A percentile compares a stretch with the other conserved stretches of the same genome.
Conservation (phyloP, 2,888 invertebrate species). For the Pristionchus exspectatus region DNA sequence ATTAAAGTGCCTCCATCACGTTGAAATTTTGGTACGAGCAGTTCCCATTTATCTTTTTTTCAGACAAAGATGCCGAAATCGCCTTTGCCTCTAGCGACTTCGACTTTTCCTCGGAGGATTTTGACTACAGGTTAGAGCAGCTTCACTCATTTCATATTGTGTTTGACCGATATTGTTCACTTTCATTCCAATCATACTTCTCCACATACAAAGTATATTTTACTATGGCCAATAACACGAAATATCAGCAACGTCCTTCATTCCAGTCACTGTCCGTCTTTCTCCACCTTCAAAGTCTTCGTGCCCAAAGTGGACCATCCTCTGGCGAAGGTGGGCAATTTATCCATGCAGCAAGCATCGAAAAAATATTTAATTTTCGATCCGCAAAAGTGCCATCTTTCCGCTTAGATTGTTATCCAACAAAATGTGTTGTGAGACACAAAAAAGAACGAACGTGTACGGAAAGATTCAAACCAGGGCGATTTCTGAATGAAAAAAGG, state of each 20-base stretch:
- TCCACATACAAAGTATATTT: not conserved
- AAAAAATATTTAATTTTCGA: no score
- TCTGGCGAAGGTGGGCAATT: slow-evolving; percentile 11
- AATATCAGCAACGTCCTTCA: not conserved
- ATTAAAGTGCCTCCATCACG: no score
- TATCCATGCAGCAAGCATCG: not conserved
- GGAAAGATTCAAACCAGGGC: no score
- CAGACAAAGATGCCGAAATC: not conserved
- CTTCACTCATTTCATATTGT: not conserved
- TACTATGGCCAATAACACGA: no score
- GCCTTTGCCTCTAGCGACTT: not conserved
- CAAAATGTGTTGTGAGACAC: no score
- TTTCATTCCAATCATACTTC: not conserved
- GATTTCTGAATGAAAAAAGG: no score
- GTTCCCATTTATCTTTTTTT: not conserved
- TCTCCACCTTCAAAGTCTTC: slow-evolving; percentile 20
- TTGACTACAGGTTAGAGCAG: slow-evolving; percentile 8
- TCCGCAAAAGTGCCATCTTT: no score
- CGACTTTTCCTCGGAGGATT: not conserved
- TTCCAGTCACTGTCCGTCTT: not conserved
- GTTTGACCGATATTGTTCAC: no score
- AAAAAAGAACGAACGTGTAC: no score
- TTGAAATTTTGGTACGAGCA: no score
- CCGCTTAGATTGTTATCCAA: no score
- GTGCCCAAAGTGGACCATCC: not conserved